Conservation (phyloP, 2,113 vertebrate species). For the Leucoraja erinaceus region DNA sequence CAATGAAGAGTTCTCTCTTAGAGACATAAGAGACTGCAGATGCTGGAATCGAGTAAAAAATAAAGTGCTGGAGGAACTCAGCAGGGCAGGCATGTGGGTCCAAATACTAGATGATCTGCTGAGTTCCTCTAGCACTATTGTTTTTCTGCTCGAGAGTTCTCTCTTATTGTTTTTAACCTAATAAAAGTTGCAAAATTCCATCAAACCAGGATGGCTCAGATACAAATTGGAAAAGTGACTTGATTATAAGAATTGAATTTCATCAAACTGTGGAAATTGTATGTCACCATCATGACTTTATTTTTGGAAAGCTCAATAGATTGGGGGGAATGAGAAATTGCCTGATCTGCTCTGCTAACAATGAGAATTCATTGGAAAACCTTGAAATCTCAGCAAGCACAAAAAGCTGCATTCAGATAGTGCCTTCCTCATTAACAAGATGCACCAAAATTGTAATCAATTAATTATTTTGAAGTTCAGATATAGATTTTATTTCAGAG, state of each 20-base stretch:
- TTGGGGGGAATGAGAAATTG: background rate
- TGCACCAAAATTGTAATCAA: background rate
- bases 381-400: background rate
- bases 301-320: background rate
- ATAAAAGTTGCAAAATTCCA: background rate
- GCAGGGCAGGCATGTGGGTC: too few species aligned
- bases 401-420: background rate
- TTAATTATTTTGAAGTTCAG: background rate
- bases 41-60: too few species aligned
- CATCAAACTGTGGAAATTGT: background rate
- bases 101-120: too few species aligned
- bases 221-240: background rate
- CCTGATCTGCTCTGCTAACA: background rate
- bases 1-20: too few species aligned
- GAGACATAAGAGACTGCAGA: too few species aligned
- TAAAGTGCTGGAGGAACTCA: too few species aligned
- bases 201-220: background rate
- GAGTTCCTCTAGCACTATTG: too few species aligned
- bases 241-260: background rate
- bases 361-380: background rate
- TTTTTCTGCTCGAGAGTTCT: too few species aligned
- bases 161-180: background rate
- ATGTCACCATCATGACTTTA: background rate
- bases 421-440: background rate
- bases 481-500: background rate